phyloP scores from a whole-genome alignment of 1,140 invertebrate genomes.

The Uloborus diversus region DNA sequence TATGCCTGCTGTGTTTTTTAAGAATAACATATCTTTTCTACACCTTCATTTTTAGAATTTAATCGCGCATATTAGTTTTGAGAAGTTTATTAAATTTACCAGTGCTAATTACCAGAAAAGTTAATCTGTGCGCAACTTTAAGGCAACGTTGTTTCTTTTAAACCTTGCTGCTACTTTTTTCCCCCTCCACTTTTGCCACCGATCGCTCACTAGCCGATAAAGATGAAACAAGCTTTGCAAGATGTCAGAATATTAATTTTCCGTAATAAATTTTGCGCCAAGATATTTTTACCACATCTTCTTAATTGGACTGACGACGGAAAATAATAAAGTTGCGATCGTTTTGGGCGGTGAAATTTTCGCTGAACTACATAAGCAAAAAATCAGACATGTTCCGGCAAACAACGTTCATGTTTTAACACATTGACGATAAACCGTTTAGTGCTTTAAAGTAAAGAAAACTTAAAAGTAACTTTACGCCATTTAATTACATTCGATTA shows the following conservation, averaged over 20 bases:
- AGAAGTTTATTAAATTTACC: slow-evolving; percentile 41
- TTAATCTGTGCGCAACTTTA: slow-evolving; percentile 33
- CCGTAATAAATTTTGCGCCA: slow-evolving; percentile 37
- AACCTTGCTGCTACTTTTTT: background rate
- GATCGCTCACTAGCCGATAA: slow-evolving; percentile 9
- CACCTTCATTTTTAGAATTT: background rate
- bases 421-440: slow-evolving; percentile 49
- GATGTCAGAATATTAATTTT: slow-evolving; percentile 54
- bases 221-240: slow-evolving; percentile 9
- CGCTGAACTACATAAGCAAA: slow-evolving; percentile 10
- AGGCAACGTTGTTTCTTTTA: slow-evolving; percentile 30
- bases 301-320: slow-evolving; percentile 37
- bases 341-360: slow-evolving; percentile 16
- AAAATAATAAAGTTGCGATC: slow-evolving; percentile 34
- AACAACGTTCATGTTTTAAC: slow-evolving; percentile 41
- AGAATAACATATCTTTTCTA: slow-evolving; percentile 3
- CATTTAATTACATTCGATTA: slow-evolving; percentile 47
- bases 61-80: slow-evolving; percentile 8
- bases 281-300: slow-evolving; percentile 35
- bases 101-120: slow-evolving; percentile 23
- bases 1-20: background rate
- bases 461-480: slow-evolving; percentile 43
- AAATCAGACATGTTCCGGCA: slow-evolving; percentile 27
- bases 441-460: slow-evolving; percentile 36
- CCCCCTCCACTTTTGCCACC: too few species aligned